Base-by-base conservation (phyloP, 2,888 invertebrate genomes). In the Athalia cordata region DNA sequence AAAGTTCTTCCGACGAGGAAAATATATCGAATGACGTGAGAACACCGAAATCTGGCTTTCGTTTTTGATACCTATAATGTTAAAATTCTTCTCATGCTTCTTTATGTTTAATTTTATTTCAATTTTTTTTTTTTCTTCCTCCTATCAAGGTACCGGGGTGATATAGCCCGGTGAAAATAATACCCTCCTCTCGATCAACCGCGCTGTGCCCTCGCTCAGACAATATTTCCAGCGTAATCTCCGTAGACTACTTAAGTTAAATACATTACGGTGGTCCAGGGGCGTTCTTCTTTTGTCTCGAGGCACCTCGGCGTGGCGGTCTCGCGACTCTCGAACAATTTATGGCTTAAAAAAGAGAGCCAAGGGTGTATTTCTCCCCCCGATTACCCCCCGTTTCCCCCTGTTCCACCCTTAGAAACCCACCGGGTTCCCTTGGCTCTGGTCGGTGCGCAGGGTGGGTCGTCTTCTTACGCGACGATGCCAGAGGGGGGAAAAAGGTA, bases 261-360 rank as follows among this genome's bases (percentile, higher is more conserved):
- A 88, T 87, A 88, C 88, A 86, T 88, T 88, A 88, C 84, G 85
- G 80, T 85, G 84, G 83, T 84, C 83, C 81, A 81, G 80, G 80
- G 80, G 85, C 84, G 82, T 85, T 85, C 86, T 87, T 85, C 87
- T 88, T 87, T 87, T 89, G 87, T 88, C 86, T 87, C 83, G 84
- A 82, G 83, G 83, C 85, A 87, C 85, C 87, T 86, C 84, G 83
- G 82, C 84, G 84, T 83, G 84, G 84, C 82, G 84, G 84, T 82
- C 83, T 80, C 81, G 82, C 82, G 82, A 81, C 83, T 82, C 82
- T 81, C 74, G 85, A 86, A 86, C 86, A 87, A 89, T 88, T 88
- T 89, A 88, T 87, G 83, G 86, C 85, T 87, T 84, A 64, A 77
- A 77, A 79, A 80, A 79, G 62, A 75, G 74, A 75, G 62, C 74